These are phyloP conservation scores for Colius striatus DNA, from an alignment of 2,113 vertebrate genomes.

Conservation along the genomic window DNA sequence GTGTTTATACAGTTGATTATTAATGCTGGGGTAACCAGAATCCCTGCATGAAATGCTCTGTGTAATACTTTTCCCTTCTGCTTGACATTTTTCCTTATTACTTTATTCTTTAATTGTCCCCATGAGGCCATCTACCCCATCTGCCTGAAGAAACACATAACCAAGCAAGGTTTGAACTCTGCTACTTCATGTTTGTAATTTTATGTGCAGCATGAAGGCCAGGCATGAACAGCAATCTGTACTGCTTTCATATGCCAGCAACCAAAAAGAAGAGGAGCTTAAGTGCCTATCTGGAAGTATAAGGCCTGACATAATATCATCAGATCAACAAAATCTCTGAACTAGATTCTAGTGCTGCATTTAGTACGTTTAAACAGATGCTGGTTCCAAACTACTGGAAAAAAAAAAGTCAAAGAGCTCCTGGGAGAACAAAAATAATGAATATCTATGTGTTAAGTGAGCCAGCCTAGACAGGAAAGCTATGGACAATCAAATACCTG, in stretches of 20 bases:
- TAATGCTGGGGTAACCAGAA: conserved; percentile 31
- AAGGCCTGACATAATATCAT: not conserved
- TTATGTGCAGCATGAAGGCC: conserved; percentile 20
- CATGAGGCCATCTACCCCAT: conserved; percentile 44
- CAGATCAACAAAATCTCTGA: not conserved
- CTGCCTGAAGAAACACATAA: conserved; percentile 30
- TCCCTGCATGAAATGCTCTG: conserved; percentile 23
- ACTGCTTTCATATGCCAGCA: conserved; percentile 11
- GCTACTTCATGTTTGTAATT: conserved; percentile 31
- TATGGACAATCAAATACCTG: not conserved
- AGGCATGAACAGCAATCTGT: conserved; percentile 10
- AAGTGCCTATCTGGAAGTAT: not conserved
- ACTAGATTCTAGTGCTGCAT: not conserved
- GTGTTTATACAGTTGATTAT: conserved; percentile 40
- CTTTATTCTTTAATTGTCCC: conserved; percentile 64
- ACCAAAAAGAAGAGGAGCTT: not conserved
- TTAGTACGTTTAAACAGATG: conserved; percentile 10
- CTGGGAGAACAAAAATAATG: not conserved
- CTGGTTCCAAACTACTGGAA: not conserved
- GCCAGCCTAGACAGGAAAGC: not conserved
- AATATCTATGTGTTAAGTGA: not conserved
- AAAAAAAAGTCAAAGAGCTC: not conserved
- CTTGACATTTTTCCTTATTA: conserved; percentile 64
- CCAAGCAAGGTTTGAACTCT: conserved; percentile 12
- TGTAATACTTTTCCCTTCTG: conserved; percentile 44